Conservation (phyloP, 2,797 vertebrate species). For the Stomatorhinus walkeri region DNA sequence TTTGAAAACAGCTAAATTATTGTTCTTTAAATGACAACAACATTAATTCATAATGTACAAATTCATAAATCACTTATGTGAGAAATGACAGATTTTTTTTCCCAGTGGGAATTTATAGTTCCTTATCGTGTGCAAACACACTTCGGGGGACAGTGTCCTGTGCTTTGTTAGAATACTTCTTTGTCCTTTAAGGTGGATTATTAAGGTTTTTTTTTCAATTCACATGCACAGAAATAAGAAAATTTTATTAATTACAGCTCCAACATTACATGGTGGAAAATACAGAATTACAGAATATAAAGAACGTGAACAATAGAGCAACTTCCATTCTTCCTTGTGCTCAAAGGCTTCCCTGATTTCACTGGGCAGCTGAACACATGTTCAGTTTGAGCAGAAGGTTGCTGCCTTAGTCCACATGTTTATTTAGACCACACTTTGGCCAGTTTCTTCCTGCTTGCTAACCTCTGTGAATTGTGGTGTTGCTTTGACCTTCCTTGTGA, state of each 20-base stretch:
- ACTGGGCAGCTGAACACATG: not conserved
- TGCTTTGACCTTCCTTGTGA: not conserved
- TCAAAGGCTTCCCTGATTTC: not conserved
- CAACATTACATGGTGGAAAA: not conserved
- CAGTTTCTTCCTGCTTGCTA: not conserved
- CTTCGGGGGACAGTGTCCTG: not conserved
- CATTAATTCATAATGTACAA: not conserved
- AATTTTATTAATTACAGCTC: not conserved
- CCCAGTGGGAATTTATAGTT: not conserved
- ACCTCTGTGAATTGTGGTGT: not conserved
- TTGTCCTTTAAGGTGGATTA: not conserved
- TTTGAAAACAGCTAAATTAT: not conserved
- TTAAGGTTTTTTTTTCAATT: not conserved
- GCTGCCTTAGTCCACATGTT: not conserved
- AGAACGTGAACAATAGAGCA: not conserved
- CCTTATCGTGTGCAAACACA: not conserved
- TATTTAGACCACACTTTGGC: conserved; percentile 16
- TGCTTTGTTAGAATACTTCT: not conserved
- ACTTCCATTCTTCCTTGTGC: not conserved
- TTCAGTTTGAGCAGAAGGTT: not conserved
- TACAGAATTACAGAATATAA: not conserved
- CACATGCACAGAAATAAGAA: not conserved
- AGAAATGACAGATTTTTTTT: not conserved
- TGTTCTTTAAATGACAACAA: not conserved
- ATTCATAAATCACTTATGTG: not conserved